These are phyloP conservation scores for Rhabdophis nuchalis DNA, from an alignment of 2,797 vertebrate genomes.

Conservation along the genomic window DNA sequence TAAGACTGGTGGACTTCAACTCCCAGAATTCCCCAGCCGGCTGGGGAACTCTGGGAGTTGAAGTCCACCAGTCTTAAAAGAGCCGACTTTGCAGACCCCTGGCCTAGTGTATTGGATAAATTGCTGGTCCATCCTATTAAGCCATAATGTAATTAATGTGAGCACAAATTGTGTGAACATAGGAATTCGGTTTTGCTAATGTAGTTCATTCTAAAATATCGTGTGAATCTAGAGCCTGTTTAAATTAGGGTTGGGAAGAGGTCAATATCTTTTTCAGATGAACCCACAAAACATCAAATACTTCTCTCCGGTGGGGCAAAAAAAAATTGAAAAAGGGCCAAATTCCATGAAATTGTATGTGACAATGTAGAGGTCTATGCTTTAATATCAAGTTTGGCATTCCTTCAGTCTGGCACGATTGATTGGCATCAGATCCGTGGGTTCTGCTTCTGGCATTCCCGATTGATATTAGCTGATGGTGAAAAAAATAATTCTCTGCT, in stretches of 20 bases:
- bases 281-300: neutral
- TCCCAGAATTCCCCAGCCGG: no score
- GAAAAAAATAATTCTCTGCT: neutral
- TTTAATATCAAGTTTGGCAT: neutral
- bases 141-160: neutral
- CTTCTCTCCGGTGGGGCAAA: neutral
- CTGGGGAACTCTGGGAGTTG: no score
- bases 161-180: neutral
- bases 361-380: neutral
- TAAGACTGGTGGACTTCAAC: no score
- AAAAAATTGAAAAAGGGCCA: neutral
- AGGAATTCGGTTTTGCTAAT: neutral
- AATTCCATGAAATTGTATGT: neutral
- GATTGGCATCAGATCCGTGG: neutral
- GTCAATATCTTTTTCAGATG: neutral
- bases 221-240: neutral
- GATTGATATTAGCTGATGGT: neutral
- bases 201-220: neutral
- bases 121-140: neutral
- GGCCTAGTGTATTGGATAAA: neutral
- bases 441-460: neutral
- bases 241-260: neutral
- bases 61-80: no score
- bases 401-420: neutral
- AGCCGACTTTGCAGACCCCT: no score